A percentile compares a stretch with the other conserved stretches of the same genome.
These are phyloP conservation scores for Burhinus oedicnemus DNA, from an alignment of 2,113 vertebrate species.

Conservation along the genomic window DNA sequence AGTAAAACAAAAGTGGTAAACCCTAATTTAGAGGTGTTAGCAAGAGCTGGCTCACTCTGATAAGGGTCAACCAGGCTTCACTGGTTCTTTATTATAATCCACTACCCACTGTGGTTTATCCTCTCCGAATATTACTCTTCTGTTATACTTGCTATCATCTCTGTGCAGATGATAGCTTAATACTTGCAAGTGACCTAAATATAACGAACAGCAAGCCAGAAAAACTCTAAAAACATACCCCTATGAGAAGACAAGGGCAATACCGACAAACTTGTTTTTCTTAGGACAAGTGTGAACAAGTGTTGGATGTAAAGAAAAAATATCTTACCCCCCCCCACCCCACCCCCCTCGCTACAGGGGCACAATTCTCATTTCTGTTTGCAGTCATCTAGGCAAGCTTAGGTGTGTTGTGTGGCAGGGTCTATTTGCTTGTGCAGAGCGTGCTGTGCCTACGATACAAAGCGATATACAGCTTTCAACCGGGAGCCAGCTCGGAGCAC, in stretches of 20 bases:
- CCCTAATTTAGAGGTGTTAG: neutral
- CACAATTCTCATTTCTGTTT: neutral
- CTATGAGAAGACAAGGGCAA: neutral
- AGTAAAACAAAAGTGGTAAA: neutral
- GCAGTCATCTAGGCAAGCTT: neutral
- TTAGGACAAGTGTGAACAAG: conserved; percentile 15
- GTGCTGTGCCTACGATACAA: neutral
- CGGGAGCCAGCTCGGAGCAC: neutral
- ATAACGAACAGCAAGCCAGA: neutral
- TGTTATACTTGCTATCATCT: conserved; percentile 5
- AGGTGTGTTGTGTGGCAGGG: neutral
- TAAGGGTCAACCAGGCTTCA: neutral
- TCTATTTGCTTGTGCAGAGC: neutral
- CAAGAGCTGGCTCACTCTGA: neutral
- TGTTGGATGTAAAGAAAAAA: neutral
- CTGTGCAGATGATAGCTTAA: conserved; percentile 8
- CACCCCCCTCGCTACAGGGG: neutral
- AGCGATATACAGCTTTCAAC: neutral
- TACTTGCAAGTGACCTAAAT: conserved; percentile 9
- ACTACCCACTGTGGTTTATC: neutral
- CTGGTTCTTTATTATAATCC: neutral
- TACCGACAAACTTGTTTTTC: neutral
- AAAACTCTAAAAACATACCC: neutral
- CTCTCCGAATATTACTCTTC: neutral
- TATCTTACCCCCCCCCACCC: too few relatives aligned